Base-by-base conservation (phyloP, 2,888 invertebrate species). In the Marronus borbonicus region DNA sequence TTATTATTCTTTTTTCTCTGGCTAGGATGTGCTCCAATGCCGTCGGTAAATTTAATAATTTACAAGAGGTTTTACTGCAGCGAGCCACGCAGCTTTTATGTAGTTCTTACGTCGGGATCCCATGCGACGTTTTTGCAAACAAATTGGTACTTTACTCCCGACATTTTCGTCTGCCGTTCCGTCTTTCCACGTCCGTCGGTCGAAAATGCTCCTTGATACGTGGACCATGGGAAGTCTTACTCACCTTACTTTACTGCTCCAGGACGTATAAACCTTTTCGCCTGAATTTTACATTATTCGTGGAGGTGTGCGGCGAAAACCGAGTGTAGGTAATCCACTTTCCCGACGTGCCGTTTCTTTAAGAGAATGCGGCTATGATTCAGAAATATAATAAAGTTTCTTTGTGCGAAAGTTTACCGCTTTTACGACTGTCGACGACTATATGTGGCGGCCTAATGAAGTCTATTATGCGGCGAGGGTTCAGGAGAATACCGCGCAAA, bases 191-290 rank as follows among this genome's bases (percentile, higher is more conserved):
- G 70, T 39, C 65, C 62, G 31, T 64, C 28, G 24, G 20, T 28
- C 55, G 58, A 58, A 70, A 70, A 55, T 31, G 55, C 70, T 36
- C 36, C 28, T 36, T 58, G 70, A 70, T 70, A 77, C 77, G 77
- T 49, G 44, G 60, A 62, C 77, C 77, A 44, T n/a, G 77, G 77
- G 77, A 68, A 49, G 70, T 70, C 70, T 68, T 77, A 70, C 69
- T 77, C 70, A 77, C 62, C 77, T 68, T 24, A 50, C 50, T 77
- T 77, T 77, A 77, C 58, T 77, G 49, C 62, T 62, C 49, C 60
- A 68, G 62, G 66, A 68, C 55, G 68, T 69, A 62, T 77, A 77
- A 77, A 77, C 77, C 69, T 77, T 70, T 77, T 39, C 62, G 69
- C 55, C 17, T 70, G 66, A 77, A 77, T 77, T 77, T 70, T 68